phyloP scores from a whole-genome alignment of 2,797 vertebrate species.

The Limosa lapponica region DNA sequence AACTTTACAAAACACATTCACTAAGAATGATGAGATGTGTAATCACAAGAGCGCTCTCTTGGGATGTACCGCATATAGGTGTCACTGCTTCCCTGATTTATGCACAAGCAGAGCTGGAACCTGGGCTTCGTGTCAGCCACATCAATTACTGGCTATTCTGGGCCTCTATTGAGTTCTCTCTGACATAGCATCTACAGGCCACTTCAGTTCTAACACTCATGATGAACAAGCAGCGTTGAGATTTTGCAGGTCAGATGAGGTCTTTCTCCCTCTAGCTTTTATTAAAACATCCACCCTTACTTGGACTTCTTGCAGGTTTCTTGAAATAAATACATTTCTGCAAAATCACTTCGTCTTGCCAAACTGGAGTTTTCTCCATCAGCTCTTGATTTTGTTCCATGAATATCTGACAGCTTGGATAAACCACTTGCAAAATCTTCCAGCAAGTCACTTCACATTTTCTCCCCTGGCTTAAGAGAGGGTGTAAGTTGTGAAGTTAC shows the following conservation, averaged over 20 bases:
- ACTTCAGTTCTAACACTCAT: background rate
- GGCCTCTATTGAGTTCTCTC: background rate
- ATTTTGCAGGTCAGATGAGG: slow-evolving; percentile 30
- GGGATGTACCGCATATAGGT: fast-evolving
- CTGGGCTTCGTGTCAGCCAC: fast-evolving
- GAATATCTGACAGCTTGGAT: background rate
- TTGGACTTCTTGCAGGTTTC: background rate
- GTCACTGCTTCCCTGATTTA: background rate
- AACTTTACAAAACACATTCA: background rate
- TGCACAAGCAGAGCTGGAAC: background rate
- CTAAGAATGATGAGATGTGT: background rate
- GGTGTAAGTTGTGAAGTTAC: background rate
- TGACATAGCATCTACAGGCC: background rate
- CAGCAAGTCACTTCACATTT: background rate
- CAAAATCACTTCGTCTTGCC: slow-evolving; percentile 7
- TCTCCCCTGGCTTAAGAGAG: background rate
- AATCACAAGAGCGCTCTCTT: background rate
- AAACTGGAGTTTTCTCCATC: background rate
- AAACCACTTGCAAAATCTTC: slow-evolving; percentile 9
- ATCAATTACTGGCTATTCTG: background rate
- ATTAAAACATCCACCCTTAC: background rate
- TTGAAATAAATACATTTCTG: slow-evolving; percentile 1
- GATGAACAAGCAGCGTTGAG: background rate
- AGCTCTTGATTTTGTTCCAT: background rate
- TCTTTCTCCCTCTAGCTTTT: slow-evolving; percentile 1